Evolutionary conservation across 2,797 vertebrate genomes (phyloP).

Genomic region (Tinamus major): DNA sequence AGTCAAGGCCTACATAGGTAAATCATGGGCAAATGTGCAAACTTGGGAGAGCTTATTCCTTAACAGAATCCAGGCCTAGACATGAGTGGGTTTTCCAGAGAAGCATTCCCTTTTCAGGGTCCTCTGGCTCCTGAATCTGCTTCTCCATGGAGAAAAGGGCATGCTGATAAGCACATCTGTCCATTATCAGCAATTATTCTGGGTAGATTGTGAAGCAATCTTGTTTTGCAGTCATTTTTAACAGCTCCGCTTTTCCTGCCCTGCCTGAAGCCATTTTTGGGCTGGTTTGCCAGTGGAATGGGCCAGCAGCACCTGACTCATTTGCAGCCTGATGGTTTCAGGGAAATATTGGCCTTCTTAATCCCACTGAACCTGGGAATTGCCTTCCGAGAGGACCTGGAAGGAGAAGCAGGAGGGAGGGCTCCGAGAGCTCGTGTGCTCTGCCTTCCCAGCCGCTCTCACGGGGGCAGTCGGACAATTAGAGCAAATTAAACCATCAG

Average conservation of each 20-base stretch:
- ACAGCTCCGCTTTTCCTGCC: fast-evolving
- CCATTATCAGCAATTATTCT: not conserved
- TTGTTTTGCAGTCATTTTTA: fast-evolving
- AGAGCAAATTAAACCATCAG: too few relatives aligned
- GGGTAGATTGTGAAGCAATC: not conserved
- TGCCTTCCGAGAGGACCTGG: not conserved
- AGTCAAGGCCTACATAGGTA: not conserved
- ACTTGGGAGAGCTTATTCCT: not conserved
- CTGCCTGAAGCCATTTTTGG: fast-evolving
- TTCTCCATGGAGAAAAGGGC: not conserved
- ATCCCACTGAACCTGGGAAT: fast-evolving
- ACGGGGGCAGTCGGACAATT: fast-evolving
- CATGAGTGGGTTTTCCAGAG: fast-evolving
- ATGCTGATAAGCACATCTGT: not conserved
- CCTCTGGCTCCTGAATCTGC: not conserved
- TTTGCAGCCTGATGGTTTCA: not conserved
- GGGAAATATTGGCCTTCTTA: fast-evolving
- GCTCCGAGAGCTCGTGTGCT: not conserved
- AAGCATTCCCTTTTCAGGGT: not conserved
- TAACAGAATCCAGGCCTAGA: not conserved
- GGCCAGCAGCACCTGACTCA: not conserved
- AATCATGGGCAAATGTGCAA: not conserved
- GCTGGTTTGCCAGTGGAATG: not conserved
- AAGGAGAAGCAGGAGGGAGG: not conserved
- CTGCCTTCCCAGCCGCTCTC: not conserved